A percentile compares a stretch with the other conserved stretches of the same genome.
Evolutionary conservation across 2,888 invertebrate species (phyloP).

Genomic region (Eugnorisma glareosa): DNA sequence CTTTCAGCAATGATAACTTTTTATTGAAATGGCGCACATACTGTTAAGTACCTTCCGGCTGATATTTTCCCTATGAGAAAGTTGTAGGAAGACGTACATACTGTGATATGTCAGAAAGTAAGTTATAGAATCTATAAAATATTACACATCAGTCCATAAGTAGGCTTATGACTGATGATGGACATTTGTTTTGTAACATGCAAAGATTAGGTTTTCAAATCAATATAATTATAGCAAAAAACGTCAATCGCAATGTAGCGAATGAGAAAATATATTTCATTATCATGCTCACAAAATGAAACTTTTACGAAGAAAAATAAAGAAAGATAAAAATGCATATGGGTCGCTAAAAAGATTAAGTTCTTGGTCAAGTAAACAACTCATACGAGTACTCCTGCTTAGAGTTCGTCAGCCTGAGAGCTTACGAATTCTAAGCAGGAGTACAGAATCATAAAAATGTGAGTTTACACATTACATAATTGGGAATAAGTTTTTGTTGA

Average conservation of each 20-base stretch:
- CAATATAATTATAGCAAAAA: neutral
- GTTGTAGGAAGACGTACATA: neutral
- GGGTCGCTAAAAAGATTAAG: neutral
- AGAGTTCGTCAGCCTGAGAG: neutral
- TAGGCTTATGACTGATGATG: neutral
- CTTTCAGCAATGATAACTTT: constrained; percentile 37
- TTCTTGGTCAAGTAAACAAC: neutral
- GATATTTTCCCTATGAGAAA: constrained; percentile 24
- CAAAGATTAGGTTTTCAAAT: neutral
- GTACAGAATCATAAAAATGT: neutral
- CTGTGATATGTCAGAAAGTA: neutral
- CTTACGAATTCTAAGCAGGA: neutral
- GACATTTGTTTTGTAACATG: neutral
- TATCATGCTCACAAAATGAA: neutral
- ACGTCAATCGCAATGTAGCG: neutral
- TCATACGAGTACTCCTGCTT: neutral
- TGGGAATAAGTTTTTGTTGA: neutral
- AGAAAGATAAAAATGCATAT: neutral
- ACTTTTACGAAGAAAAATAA: too few species aligned
- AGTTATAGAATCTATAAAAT: neutral
- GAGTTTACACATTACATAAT: neutral
- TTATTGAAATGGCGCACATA: constrained; percentile 48
- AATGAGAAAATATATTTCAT: neutral
- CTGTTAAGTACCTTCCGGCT: constrained; percentile 34
- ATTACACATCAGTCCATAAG: neutral